A percentile compares a stretch with the other conserved stretches of the same genome.
Conservation (phyloP, 2,797 vertebrate species). For the Glyptemys insculpta region DNA sequence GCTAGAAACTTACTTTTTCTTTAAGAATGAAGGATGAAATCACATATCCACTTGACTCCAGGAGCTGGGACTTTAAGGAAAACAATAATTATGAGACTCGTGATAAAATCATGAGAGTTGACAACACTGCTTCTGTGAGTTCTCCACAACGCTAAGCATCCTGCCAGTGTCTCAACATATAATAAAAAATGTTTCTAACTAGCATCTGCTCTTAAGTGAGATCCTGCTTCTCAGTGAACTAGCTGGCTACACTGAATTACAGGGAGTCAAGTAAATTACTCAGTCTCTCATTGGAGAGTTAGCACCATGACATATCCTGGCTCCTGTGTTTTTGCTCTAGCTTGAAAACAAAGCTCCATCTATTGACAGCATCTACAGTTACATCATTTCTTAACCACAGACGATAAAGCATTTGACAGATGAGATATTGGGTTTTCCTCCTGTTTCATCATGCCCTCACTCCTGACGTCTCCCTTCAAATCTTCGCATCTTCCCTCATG, state of each 20-base stretch:
- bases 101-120: no score
- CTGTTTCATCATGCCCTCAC: background rate
- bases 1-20: no score
- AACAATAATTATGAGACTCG: no score
- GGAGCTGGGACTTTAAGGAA: no score
- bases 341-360: background rate
- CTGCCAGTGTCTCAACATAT: fast-evolving
- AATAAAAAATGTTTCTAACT: background rate
- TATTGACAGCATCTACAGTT: background rate
- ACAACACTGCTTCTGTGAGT: background rate
- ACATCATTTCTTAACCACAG: background rate
- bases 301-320: background rate
- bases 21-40: no score
- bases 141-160: fast-evolving
- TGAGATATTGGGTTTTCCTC: conserved; percentile 9
- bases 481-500: background rate
- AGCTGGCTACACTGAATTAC: background rate
- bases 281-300: background rate
- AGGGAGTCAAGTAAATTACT: background rate
- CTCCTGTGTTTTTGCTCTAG: background rate
- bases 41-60: no score
- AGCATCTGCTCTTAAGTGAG: background rate
- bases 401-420: background rate
- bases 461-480: background rate
- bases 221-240: background rate